Evolutionary conservation across 2,888 invertebrate species (phyloP).

Genomic region (Pollenia angustigena): DNA sequence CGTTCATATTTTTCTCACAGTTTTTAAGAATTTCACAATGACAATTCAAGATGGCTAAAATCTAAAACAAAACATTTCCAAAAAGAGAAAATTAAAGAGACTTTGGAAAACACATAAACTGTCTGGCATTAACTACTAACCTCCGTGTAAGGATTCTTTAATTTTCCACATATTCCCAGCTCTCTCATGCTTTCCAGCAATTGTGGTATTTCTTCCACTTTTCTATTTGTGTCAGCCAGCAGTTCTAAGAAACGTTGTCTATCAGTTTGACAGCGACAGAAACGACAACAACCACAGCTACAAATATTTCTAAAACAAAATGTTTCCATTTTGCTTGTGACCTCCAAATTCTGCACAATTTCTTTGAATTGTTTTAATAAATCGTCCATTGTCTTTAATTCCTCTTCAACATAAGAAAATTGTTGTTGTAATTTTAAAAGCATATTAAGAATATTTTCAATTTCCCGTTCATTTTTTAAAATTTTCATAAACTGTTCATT

Average conservation of each 20-base stretch:
- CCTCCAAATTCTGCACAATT: constrained; percentile 1
- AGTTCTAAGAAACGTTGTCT: constrained; percentile 28
- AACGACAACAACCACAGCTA: neutral
- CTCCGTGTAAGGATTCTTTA: constrained; percentile 5
- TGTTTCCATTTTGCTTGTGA: neutral
- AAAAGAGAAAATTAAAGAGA: neutral
- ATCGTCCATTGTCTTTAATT: constrained; percentile 5
- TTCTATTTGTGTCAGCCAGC: constrained; percentile 17
- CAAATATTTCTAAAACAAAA: constrained; percentile 1
- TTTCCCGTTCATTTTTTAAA: constrained; percentile 37
- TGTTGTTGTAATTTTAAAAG: neutral
- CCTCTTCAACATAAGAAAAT: constrained; percentile 8
- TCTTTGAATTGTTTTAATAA: neutral
- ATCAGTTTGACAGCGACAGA: constrained; percentile 26
- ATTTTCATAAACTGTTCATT: constrained; percentile 45
- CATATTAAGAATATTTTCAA: constrained; percentile 7
- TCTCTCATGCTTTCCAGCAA: constrained; percentile 1
- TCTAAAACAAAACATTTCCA: neutral
- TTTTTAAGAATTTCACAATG: constrained; percentile 49
- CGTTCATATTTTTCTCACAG: constrained; percentile 43
- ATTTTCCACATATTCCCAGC: neutral
- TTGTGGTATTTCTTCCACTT: neutral
- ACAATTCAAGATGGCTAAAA: constrained; percentile 10
- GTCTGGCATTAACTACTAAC: constrained; percentile 14
- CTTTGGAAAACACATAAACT: neutral